Evolutionary conservation across 2,113 vertebrate genomes (phyloP).

Genomic region (Brachypodius melanocephalos): DNA sequence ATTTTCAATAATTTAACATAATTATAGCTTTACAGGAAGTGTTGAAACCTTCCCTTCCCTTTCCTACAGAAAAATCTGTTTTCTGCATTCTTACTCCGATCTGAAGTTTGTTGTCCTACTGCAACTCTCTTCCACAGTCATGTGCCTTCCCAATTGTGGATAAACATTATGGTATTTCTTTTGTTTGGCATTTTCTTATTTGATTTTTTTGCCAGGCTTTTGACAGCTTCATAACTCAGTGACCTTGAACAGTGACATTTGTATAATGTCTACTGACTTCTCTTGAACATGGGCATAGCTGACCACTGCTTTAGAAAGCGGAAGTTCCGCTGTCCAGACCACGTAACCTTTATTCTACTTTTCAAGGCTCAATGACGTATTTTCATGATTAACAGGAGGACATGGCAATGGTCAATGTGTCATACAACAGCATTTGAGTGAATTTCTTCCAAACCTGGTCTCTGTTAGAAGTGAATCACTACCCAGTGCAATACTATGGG

Average conservation of each 20-base stretch:
- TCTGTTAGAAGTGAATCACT: not conserved
- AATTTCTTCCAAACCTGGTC: not conserved
- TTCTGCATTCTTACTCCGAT: not conserved
- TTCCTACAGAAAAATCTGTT: not conserved
- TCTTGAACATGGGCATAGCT: not conserved
- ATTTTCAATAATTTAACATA: not conserved
- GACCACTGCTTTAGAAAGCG: not conserved
- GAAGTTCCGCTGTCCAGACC: accelerated
- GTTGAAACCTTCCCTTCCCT: not conserved
- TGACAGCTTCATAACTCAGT: not conserved
- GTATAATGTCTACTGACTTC: not conserved
- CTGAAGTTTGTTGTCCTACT: not conserved
- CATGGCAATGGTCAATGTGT: not conserved
- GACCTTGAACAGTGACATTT: not conserved
- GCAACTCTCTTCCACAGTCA: not conserved
- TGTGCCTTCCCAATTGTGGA: not conserved
- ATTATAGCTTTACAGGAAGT: not conserved
- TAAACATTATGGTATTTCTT: not conserved
- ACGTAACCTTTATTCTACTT: not conserved
- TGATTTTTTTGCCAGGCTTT: not conserved
- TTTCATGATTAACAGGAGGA: not conserved
- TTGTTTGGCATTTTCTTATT: not conserved
- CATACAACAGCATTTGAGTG: not conserved
- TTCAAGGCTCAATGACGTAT: not conserved
- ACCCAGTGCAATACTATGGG: not conserved